A percentile compares a stretch with the other conserved stretches of the same genome.
phyloP scores from a whole-genome alignment of 2,888 invertebrate genomes.

The Eristalinus sepulchralis region DNA sequence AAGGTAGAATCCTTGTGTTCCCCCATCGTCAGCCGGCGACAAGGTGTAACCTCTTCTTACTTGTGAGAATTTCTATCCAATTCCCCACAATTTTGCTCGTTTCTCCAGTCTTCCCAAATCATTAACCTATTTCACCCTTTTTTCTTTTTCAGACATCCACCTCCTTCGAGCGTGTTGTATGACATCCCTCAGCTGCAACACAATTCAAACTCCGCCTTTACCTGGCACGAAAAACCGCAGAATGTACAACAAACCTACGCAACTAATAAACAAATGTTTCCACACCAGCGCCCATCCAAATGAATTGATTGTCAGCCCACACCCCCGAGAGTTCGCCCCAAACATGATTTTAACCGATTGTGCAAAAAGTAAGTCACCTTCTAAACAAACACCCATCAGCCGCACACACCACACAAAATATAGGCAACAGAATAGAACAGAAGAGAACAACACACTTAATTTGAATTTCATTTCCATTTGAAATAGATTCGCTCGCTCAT shows the following conservation, averaged over 20 bases:
- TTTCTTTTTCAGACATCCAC: too few species aligned
- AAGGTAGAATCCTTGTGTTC: too few species aligned
- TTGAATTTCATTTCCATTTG: constrained; percentile 36
- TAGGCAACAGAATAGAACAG: too few species aligned
- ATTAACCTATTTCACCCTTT: too few species aligned
- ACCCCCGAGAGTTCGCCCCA: background rate
- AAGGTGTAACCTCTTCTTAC: too few species aligned
- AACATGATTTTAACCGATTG: background rate
- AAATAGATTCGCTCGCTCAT: constrained; percentile 33
- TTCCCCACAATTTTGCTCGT: too few species aligned
- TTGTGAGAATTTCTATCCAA: too few species aligned
- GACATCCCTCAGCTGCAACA: background rate
- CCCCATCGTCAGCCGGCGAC: too few species aligned
- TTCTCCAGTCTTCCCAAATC: too few species aligned
- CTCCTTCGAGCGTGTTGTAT: background rate
- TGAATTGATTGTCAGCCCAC: background rate
- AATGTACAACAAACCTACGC: background rate
- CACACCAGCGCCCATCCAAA: background rate
- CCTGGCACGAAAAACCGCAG: background rate
- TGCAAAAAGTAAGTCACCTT: background rate
- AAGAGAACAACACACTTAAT: constrained; percentile 54
- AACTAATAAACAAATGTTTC: background rate
- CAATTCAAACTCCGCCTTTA: background rate
- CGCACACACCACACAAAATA: constrained; percentile 19
- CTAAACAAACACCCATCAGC: background rate